These are phyloP conservation scores for Gryon sp. DNA, from an alignment of 1,140 invertebrate genomes.

Conservation along the genomic window DNA sequence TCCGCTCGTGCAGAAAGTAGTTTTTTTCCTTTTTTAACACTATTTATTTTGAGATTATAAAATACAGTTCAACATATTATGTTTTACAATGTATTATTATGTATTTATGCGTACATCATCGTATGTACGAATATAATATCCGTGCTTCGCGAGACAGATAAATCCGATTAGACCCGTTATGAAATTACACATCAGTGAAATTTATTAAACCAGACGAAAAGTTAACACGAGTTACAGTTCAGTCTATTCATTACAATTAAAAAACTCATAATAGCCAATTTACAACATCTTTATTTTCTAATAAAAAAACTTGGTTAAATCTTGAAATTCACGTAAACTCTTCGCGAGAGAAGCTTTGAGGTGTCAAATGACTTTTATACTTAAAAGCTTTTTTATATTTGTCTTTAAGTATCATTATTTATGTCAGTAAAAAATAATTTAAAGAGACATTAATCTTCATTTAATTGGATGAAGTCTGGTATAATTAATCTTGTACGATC, in stretches of 20 bases:
- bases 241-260: slow-evolving; percentile 29
- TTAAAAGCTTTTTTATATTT: not conserved
- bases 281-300: not conserved
- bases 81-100: slow-evolving; percentile 40
- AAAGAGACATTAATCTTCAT: too few relatives aligned
- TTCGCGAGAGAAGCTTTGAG: too few relatives aligned
- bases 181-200: slow-evolving; percentile 51
- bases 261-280: too few relatives aligned
- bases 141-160: slow-evolving; percentile 40
- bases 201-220: slow-evolving; percentile 45
- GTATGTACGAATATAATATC: slow-evolving; percentile 37
- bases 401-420: too few relatives aligned
- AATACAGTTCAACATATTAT: slow-evolving; percentile 36
- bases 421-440: too few relatives aligned
- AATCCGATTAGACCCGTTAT: slow-evolving; percentile 49
- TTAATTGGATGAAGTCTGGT: too few relatives aligned
- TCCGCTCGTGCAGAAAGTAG: slow-evolving; percentile 1
- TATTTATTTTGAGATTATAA: slow-evolving; percentile 34
- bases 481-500: not conserved
- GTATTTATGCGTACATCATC: slow-evolving; percentile 41
- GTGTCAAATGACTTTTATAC: not conserved
- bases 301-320: not conserved
- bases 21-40: slow-evolving; percentile 14
- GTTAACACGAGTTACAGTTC: slow-evolving; percentile 22
- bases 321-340: not conserved